Evolutionary conservation across 2,113 vertebrate genomes (phyloP), one percentile per base, ranked within the genome.

Genomic region (Apeltes quadracus): DNA sequence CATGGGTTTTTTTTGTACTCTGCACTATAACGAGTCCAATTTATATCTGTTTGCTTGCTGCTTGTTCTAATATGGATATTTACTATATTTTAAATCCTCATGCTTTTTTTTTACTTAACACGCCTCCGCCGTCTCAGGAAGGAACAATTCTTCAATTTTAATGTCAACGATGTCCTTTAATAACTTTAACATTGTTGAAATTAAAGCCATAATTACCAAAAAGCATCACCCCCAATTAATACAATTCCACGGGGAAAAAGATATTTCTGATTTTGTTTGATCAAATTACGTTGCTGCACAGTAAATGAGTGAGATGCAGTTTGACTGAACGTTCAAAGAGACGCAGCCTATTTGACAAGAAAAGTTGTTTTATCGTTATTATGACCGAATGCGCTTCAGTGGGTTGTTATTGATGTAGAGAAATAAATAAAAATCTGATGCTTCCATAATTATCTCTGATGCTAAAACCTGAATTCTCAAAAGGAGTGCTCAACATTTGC

Each of bases 401-500:
- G 34, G n/a, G n/a, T 62, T 23, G 13, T 69, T 73, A 59, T 43
- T 38, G 41, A 67, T 44, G 64, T 32, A 36, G 48, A 68, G 34
- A 43, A 16, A 61, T 3, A 32, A 32, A 32, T 4, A 32, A 5
- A 32, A 66, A 77, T 59, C 46, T 25, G 34, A 62, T 38, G 34
- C 61, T 41, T 9, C 29, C 16, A 41, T 68, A 65, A 75, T 74
- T 70, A 61, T 70, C 66, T 61, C 16, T 38, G 46, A 34, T 25
- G 43, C 34, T 0, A 50, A 32, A 48, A 22, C 6, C 23, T 51
- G 46, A 43, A 69, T 61, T 71, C 61, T 74, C 43, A 53, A 36
- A 34, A 70, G 72, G 20, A 68, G 38, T 23, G 71, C 15, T 67
- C 51, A 41, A 57, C 74, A 46, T 69, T 72, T 64, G 68, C 46